Base-by-base conservation (phyloP, 1,140 invertebrate genomes). In the Zophobas atratus region DNA sequence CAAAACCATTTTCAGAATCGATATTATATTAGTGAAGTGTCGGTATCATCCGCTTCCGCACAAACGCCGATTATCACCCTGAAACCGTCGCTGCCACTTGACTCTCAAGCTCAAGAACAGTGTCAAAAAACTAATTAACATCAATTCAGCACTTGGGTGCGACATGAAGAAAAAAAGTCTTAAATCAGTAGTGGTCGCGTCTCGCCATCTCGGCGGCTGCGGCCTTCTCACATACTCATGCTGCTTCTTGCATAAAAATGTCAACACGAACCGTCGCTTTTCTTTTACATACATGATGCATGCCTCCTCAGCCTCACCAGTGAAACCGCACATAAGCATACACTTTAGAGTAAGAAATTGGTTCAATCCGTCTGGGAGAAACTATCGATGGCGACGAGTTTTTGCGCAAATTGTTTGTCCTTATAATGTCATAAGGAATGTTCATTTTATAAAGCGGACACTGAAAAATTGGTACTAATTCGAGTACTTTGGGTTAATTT, bases 311-410 rank as follows among this genome's bases (percentile, higher is more conserved):
- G 60, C 33, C 60, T 43, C 39, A 67, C 41, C 60, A 38, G 41
- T 6, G 71, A 55, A 34, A 67, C 60, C 38, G 20, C 20, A n/a
- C 70, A 72, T 72, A 72, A 33, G 51, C 70, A 33, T 51, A 46
- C 4, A 4, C 43, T 8, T 46, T 4, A 8, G 6, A 3, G 43
- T 20, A 67, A 46, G 72, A 75, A 78, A 78, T 78, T 78, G 77
- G 77, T 78, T 70, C 77, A 76, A 34, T 49, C 75, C 49, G 72
- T 67, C 77, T 60, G 46, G 51, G 77, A 75, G 72, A 78, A 78
- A 75, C 77, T 71, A 70, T 78, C 55, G 74, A 32, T 48, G 72
- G 77, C 77, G 77, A 57, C 72, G 67, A 46, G n/a, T 74, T 70
- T 75, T 78, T 67, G 39, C 35, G n/a, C 60, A 34, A 51, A 73